phyloP scores from a whole-genome alignment of 2,888 invertebrate species.

The Physocephala rufipes region DNA sequence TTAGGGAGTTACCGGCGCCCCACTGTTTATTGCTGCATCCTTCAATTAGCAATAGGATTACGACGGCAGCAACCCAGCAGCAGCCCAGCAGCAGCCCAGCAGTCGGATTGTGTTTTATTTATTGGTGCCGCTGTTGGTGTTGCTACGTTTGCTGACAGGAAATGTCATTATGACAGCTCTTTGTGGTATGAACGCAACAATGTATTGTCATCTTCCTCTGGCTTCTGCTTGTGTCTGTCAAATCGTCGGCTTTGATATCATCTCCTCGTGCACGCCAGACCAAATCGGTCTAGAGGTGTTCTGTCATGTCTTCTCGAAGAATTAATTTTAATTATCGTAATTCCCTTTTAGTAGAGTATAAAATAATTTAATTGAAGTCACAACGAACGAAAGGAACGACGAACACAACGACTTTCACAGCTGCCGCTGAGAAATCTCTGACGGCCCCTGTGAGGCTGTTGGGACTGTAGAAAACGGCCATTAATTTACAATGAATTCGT shows the following conservation, averaged over 20 bases:
- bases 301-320: neutral
- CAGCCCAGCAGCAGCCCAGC: too few species aligned
- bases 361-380: conserved; percentile 1
- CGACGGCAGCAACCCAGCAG: too few species aligned
- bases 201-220: neutral
- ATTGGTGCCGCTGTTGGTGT: neutral
- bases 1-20: conserved; percentile 13
- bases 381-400: neutral
- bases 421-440: neutral
- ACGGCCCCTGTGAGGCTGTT: neutral
- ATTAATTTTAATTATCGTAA: neutral
- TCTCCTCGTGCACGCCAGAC: neutral
- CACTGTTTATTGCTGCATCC: neutral
- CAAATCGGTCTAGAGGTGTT: neutral
- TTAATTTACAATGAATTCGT: too few species aligned
- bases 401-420: neutral
- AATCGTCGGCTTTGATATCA: neutral
- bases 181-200: neutral
- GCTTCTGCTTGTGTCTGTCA: neutral
- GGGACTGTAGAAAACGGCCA: too few species aligned
- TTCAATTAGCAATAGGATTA: conserved; percentile 22
- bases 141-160: neutral
- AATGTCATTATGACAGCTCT: conserved; percentile 27
- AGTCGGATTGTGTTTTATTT: neutral
- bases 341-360: conserved; percentile 1